Conservation (phyloP, 64 coral and sea anemone genomes). For the Dendrophyllia cribrosa region DNA sequence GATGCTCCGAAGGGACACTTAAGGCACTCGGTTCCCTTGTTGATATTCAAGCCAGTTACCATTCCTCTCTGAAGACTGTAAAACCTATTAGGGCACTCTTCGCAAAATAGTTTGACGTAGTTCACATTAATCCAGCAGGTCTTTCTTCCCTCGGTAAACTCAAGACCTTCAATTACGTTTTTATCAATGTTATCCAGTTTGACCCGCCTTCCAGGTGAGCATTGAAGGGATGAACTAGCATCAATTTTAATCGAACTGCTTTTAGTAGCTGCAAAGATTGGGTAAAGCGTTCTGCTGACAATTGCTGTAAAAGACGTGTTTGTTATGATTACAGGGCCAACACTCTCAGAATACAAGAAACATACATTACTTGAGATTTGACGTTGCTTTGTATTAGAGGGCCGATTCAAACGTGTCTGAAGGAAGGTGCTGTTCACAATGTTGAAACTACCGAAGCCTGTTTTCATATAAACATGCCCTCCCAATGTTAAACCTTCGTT, state of each 20-base stretch:
- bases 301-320: constrained; percentile 47
- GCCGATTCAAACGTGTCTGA: background rate
- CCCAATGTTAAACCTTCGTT: constrained; percentile 1
- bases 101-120: constrained; percentile 39
- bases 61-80: constrained; percentile 61
- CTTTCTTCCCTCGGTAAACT: background rate
- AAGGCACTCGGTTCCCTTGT: constrained; percentile 19
- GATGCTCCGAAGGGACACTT: constrained; percentile 71
- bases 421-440: constrained; percentile 36
- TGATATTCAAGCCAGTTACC: background rate
- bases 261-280: constrained; percentile 12
- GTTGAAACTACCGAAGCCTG: constrained; percentile 15
- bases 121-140: background rate
- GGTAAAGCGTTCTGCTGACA: background rate
- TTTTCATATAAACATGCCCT: constrained; percentile 24
- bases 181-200: background rate
- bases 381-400: background rate
- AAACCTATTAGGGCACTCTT: constrained; percentile 33
- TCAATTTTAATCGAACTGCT: constrained; percentile 16
- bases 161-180: background rate
- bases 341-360: constrained; percentile 23
- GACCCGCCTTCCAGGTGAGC: constrained; percentile 13
- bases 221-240: background rate
- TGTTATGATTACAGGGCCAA: background rate
- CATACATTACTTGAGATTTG: background rate